phyloP scores from a whole-genome alignment of 2,797 vertebrate genomes.

The Carduelis carduelis region DNA sequence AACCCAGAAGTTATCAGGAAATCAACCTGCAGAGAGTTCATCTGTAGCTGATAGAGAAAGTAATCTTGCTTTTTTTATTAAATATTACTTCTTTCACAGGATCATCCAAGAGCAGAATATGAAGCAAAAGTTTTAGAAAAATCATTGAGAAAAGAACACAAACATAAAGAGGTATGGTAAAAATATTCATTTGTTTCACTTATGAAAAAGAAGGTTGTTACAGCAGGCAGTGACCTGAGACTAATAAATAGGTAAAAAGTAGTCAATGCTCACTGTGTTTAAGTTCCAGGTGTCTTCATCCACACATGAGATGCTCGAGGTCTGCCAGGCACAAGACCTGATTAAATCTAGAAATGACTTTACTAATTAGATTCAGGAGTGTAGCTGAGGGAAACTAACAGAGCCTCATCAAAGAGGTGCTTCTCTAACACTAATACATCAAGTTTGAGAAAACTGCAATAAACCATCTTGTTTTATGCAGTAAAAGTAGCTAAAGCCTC shows the following conservation, averaged over 20 bases:
- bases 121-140: slow-evolving; percentile 89
- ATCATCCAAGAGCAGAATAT: slow-evolving; percentile 91
- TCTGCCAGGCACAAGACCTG: neutral
- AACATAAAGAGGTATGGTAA: slow-evolving; percentile 79
- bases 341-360: neutral
- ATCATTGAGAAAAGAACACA: slow-evolving; percentile 79
- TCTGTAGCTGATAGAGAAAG: neutral
- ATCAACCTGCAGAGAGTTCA: neutral
- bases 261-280: neutral
- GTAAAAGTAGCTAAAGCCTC: neutral
- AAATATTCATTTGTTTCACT: neutral
- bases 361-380: neutral
- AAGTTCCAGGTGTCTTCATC: neutral
- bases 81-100: slow-evolving; percentile 72
- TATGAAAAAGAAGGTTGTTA: neutral
- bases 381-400: neutral
- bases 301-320: rapidly evolving
- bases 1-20: neutral
- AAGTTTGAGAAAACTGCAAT: neutral
- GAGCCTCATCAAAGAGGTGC: neutral
- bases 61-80: neutral
- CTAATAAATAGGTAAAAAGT: neutral
- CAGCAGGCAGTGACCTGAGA: neutral
- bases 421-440: neutral
- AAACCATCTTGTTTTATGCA: neutral